Conservation (phyloP, 2,888 invertebrate species). For the Drosophila kokeensis region DNA sequence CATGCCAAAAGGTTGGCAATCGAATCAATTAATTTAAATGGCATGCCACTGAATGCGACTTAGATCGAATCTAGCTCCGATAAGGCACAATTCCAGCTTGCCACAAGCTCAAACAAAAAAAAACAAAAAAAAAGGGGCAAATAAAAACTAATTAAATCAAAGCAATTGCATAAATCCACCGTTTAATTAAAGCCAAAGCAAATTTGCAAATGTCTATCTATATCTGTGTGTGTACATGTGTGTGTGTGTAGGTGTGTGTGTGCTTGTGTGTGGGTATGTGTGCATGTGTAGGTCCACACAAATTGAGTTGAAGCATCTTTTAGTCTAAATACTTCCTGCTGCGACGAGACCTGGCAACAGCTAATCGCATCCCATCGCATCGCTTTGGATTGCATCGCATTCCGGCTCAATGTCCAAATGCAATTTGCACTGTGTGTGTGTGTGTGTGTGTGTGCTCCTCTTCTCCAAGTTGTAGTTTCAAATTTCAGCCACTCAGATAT, state of each 20-base stretch:
- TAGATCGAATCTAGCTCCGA: background rate
- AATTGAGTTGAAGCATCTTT: slow-evolving; percentile 23
- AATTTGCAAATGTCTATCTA: slow-evolving; percentile 30
- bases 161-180: slow-evolving; percentile 64
- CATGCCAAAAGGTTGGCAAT: background rate
- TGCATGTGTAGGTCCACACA: slow-evolving; percentile 1
- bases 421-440: slow-evolving; percentile 7
- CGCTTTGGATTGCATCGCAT: slow-evolving; percentile 7
- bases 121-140: background rate
- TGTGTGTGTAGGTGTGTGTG: background rate
- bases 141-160: slow-evolving; percentile 71
- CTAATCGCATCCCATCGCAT: slow-evolving; percentile 7
- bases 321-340: slow-evolving; percentile 74
- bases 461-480: background rate
- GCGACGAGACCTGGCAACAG: slow-evolving; percentile 41
- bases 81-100: background rate
- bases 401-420: slow-evolving; percentile 7
- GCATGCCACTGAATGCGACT: no score
- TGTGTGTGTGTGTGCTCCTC: slow-evolving; percentile 3
- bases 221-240: background rate
- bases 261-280: background rate
- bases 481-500: slow-evolving; percentile 1
- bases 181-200: slow-evolving; percentile 66
- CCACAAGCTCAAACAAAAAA: background rate
- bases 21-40: background rate